Evolutionary conservation across 2,113 vertebrate genomes (phyloP).

Genomic region (Proterorhinus semilunaris): DNA sequence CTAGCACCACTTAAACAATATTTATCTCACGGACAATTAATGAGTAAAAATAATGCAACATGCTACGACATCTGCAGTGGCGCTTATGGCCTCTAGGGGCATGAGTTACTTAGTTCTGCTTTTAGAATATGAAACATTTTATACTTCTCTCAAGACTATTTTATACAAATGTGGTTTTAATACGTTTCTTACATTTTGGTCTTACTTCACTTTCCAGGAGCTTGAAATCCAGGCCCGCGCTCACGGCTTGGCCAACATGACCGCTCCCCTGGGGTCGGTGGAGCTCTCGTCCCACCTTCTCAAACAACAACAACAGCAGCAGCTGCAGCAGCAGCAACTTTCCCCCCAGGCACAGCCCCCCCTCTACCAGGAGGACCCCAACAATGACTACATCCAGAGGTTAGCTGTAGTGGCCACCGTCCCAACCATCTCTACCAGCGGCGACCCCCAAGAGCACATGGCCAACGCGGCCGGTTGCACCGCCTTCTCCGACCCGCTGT

Average conservation of each 20-base stretch:
- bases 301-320: constrained; percentile 77
- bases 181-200: too few species aligned
- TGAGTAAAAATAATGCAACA: too few species aligned
- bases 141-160: too few species aligned
- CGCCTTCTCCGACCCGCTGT: constrained; percentile 92
- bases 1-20: too few species aligned
- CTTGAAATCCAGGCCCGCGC: constrained; percentile 94
- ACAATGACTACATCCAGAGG: constrained; percentile 82
- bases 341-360: constrained; percentile 70
- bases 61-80: too few species aligned
- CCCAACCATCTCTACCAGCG: constrained; percentile 37
- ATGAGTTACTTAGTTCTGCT: too few species aligned
- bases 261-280: constrained; percentile 71
- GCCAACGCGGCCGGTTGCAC: constrained; percentile 72
- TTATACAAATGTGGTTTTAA: too few species aligned
- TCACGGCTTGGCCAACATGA: constrained; percentile 85
- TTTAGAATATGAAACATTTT: too few species aligned
- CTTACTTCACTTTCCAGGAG: constrained; percentile 77
- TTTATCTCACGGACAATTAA: too few species aligned
- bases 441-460: constrained; percentile 65
- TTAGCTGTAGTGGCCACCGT: constrained; percentile 56
- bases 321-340: constrained; percentile 76
- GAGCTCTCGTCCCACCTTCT: constrained; percentile 83
- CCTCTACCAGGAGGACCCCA: constrained; percentile 83
- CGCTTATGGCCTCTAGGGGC: too few species aligned